Evolutionary conservation across 2,888 invertebrate species (phyloP).

Genomic region (Leucophenga maculata): DNA sequence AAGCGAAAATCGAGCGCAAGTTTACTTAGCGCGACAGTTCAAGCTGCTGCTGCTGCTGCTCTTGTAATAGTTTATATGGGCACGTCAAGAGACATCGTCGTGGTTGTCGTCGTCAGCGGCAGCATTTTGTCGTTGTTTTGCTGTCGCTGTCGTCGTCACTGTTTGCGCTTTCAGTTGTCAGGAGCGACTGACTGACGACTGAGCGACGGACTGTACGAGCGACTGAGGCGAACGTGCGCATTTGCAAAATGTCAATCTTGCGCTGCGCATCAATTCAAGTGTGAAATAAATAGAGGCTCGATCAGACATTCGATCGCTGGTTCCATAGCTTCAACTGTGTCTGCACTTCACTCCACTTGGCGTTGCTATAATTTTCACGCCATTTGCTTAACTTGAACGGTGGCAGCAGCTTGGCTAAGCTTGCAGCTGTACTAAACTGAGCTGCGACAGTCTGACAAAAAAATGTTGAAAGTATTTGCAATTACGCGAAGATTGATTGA

Average conservation of each 20-base stretch:
- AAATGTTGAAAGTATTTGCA: constrained; percentile 70
- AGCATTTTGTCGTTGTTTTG: constrained; percentile 29
- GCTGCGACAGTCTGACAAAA: constrained; percentile 33
- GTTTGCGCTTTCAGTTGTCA: constrained; percentile 14
- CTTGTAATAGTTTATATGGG: constrained; percentile 31
- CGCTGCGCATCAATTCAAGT: constrained; percentile 65
- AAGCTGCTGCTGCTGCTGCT: constrained; percentile 15
- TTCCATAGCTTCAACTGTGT: too few relatives aligned
- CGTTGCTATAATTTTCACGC: constrained; percentile 66
- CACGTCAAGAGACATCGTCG: constrained; percentile 59
- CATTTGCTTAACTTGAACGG: constrained; percentile 48
- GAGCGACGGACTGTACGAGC: too few relatives aligned
- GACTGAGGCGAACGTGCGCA: constrained; percentile 45
- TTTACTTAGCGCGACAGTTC: constrained; percentile 7
- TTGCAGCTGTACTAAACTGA: constrained; percentile 9
- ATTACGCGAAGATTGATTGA: constrained; percentile 69
- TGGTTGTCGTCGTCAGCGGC: not conserved
- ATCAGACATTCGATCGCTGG: constrained; percentile 34
- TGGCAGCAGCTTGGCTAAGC: constrained; percentile 35
- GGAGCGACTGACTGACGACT: too few relatives aligned
- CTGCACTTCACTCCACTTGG: constrained; percentile 28
- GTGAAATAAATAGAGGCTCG: constrained; percentile 67
- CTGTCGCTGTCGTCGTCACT: constrained; percentile 12
- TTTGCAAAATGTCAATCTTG: constrained; percentile 69
- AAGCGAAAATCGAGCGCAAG: constrained; percentile 7